Percentiles rank a stretch among this genome's conserved stretches.
Evolutionary conservation across 1,140 invertebrate species (phyloP).

Genomic region (Protaetia brevitarsis): DNA sequence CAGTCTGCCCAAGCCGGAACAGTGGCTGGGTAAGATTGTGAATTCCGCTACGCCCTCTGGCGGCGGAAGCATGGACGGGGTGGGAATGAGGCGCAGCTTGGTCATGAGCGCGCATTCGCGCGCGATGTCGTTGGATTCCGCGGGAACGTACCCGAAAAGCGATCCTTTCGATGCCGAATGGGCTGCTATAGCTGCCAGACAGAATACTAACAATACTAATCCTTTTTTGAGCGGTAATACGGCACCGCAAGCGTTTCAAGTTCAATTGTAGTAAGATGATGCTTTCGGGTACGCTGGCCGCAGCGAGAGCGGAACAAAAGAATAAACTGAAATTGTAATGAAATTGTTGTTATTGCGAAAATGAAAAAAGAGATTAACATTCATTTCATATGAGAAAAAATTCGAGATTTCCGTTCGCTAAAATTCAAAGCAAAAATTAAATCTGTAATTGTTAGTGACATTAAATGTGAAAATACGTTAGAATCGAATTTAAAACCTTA

Average conservation of each 20-base stretch:
- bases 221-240: slow-evolving; percentile 54
- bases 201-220: slow-evolving; percentile 50
- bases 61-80: slow-evolving; percentile 43
- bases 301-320: no score
- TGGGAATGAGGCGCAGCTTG: slow-evolving; percentile 52
- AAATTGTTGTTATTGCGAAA: no score
- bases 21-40: slow-evolving; percentile 73
- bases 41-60: slow-evolving; percentile 51
- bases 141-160: slow-evolving; percentile 39
- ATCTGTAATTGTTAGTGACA: no score
- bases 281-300: background rate
- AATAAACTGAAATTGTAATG: no score
- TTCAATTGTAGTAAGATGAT: slow-evolving; percentile 58
- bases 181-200: slow-evolving; percentile 57
- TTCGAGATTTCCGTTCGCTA: background rate
- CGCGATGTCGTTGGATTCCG: slow-evolving; percentile 57
- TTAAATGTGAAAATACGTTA: no score
- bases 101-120: slow-evolving; percentile 60
- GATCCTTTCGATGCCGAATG: slow-evolving; percentile 88
- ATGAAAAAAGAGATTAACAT: no score
- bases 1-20: slow-evolving; percentile 67
- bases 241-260: slow-evolving; percentile 61
- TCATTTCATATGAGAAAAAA: background rate
- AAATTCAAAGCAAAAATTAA: no score
- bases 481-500: no score